These are phyloP conservation scores for Drosophila miranda DNA, from an alignment of 1,140 invertebrate species.

Conservation along the genomic window DNA sequence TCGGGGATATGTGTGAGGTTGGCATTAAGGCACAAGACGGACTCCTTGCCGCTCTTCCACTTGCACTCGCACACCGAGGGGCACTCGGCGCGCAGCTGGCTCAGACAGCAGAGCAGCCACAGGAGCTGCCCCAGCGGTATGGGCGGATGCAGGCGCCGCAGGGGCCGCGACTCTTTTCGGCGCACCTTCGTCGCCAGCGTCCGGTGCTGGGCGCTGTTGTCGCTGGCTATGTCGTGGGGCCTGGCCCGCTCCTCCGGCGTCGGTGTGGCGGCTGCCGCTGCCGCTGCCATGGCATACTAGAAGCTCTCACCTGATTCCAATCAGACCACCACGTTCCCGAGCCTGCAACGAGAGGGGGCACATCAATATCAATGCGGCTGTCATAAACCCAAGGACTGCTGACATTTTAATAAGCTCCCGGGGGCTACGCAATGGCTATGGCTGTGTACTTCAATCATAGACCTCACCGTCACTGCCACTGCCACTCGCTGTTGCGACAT, in stretches of 20 bases:
- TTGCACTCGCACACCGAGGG: constrained; percentile 91
- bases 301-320: constrained; percentile 11
- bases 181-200: constrained; percentile 73
- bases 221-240: constrained; percentile 63
- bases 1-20: constrained; percentile 88
- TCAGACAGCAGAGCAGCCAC: constrained; percentile 71
- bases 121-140: constrained; percentile 63
- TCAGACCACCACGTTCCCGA: background rate
- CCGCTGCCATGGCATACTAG: constrained; percentile 73
- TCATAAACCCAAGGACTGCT: constrained; percentile 70
- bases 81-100: constrained; percentile 84
- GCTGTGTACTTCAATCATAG: constrained; percentile 50
- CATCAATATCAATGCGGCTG: constrained; percentile 67
- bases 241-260: constrained; percentile 40
- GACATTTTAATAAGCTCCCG: constrained; percentile 67
- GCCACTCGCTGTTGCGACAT: constrained; percentile 65
- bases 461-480: constrained; percentile 39
- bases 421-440: constrained; percentile 4
- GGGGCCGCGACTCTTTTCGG: constrained; percentile 61
- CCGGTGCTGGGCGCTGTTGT: constrained; percentile 63
- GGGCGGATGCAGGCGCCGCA: constrained; percentile 62
- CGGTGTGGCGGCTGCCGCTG: constrained; percentile 24
- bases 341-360: constrained; percentile 15
- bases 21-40: constrained; percentile 88
- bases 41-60: constrained; percentile 93